Evolutionary conservation across 1,140 invertebrate genomes (phyloP).

Genomic region (Drosophila ambigua): DNA sequence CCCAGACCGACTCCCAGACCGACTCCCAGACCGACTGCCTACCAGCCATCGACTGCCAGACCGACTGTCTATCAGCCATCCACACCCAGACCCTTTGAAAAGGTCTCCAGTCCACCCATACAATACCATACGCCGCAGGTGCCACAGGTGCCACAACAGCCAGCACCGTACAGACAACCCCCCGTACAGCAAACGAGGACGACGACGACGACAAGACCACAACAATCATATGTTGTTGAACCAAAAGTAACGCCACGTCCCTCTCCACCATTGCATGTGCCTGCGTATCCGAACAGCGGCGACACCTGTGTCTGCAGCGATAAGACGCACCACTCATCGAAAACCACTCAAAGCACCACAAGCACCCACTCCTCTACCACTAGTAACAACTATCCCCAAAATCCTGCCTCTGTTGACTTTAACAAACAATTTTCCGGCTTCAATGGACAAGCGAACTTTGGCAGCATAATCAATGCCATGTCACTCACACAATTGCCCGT

Average conservation of each 20-base stretch:
- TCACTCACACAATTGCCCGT: slow-evolving; percentile 80
- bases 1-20: slow-evolving; percentile 46
- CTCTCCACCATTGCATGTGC: slow-evolving; percentile 63
- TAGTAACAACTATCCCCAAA: slow-evolving; percentile 58
- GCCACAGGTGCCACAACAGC: slow-evolving; percentile 17
- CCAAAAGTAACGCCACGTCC: slow-evolving; percentile 76
- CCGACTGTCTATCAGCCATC: slow-evolving; percentile 38
- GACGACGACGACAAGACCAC: slow-evolving; percentile 7
- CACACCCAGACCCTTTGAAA: slow-evolving; percentile 50
- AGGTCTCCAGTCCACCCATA: slow-evolving; percentile 45
- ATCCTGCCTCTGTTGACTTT: slow-evolving; percentile 76
- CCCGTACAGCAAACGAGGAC: background rate
- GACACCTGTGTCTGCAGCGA: slow-evolving; percentile 77
- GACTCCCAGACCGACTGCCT: slow-evolving; percentile 5
- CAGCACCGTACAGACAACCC: slow-evolving; percentile 14
- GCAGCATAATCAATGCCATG: slow-evolving; percentile 81
- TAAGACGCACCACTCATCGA: slow-evolving; percentile 75
- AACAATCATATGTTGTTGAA: slow-evolving; percentile 24
- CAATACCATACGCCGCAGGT: slow-evolving; percentile 50
- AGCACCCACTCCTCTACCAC: slow-evolving; percentile 48
- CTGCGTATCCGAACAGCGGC: slow-evolving; percentile 58
- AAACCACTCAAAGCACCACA: slow-evolving; percentile 66
- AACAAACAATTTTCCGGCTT: slow-evolving; percentile 78
- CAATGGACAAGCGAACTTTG: slow-evolving; percentile 77
- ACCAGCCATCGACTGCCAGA: slow-evolving; percentile 46